Evolutionary conservation across 2,888 invertebrate species (phyloP).

Genomic region (Calliscelio sp.): DNA sequence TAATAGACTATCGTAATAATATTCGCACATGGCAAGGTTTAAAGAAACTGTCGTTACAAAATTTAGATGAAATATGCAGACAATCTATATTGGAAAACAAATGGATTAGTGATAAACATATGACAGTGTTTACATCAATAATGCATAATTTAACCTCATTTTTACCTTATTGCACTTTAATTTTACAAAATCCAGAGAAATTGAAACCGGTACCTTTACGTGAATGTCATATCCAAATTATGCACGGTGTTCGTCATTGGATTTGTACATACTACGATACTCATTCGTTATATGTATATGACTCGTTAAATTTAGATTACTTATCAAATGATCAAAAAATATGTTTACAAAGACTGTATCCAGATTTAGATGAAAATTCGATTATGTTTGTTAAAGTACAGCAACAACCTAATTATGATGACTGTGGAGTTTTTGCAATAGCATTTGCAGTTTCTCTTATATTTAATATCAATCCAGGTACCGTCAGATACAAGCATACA

Average conservation of each 20-base stretch:
- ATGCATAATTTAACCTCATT: slow-evolving; percentile 18
- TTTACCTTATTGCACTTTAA: slow-evolving; percentile 18
- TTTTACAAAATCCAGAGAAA: slow-evolving; percentile 27
- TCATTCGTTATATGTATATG: slow-evolving; percentile 8
- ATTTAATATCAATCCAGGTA: background rate
- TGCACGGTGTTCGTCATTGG: slow-evolving; percentile 13
- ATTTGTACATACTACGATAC: slow-evolving; percentile 31
- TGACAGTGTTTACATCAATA: slow-evolving; percentile 23
- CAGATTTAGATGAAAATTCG: slow-evolving; percentile 17
- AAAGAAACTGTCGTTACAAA: background rate
- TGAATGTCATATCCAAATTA: slow-evolving; percentile 26
- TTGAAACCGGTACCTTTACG: slow-evolving; percentile 6
- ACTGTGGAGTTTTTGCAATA: slow-evolving; percentile 17
- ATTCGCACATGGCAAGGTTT: slow-evolving; percentile 3
- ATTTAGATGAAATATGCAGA: slow-evolving; percentile 1
- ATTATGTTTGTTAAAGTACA: slow-evolving; percentile 31
- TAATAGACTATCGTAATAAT: background rate
- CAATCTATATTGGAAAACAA: slow-evolving; percentile 9
- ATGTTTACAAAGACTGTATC: slow-evolving; percentile 7
- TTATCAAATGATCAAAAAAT: slow-evolving; percentile 17
- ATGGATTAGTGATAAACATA: slow-evolving; percentile 20
- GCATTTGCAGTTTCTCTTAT: slow-evolving; percentile 17
- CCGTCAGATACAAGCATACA: background rate
- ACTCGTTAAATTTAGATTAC: slow-evolving; percentile 2
- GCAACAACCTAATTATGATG: slow-evolving; percentile 1